Conservation (phyloP, 2,888 invertebrate genomes). For the Pardosa pseudoannulata region DNA sequence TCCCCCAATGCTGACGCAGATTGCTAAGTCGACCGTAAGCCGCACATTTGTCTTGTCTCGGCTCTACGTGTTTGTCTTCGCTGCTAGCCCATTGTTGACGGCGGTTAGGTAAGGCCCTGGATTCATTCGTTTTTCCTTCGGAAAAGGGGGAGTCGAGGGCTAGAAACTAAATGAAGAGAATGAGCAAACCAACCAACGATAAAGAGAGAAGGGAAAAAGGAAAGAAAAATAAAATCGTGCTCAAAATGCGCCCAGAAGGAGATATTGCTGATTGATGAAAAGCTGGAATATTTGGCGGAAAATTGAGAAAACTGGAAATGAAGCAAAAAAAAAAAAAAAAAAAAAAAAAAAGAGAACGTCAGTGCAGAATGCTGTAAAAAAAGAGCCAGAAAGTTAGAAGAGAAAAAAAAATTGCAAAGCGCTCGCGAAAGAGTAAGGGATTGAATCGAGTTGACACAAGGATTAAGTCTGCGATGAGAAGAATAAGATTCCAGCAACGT, state of each 20-base stretch:
- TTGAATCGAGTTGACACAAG: constrained; percentile 69
- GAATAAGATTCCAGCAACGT: constrained; percentile 46
- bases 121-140: constrained; percentile 8
- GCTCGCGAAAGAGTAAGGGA: constrained; percentile 26
- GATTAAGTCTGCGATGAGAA: constrained; percentile 63
- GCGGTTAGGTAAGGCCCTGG: constrained; percentile 61
- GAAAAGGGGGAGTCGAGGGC: constrained; percentile 14
- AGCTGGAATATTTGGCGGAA: constrained; percentile 66
- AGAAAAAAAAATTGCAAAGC: constrained; percentile 18
- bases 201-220: constrained; percentile 16
- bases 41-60: constrained; percentile 72
- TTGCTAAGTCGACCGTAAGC: constrained; percentile 70
- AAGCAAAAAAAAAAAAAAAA: too few species aligned
- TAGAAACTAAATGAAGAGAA: constrained; percentile 55
- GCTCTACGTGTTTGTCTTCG: constrained; percentile 62
- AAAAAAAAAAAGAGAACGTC: constrained; percentile 44
- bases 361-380: constrained; percentile 20
- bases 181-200: constrained; percentile 42
- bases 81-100: constrained; percentile 66
- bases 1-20: constrained; percentile 41
- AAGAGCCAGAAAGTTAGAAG: constrained; percentile 11
- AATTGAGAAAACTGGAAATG: constrained; percentile 66
- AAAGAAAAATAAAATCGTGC: constrained; percentile 22
- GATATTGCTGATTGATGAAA: constrained; percentile 72
- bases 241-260: constrained; percentile 65